Conservation (phyloP, 2,113 vertebrate species). For the Leptosomus discolor region DNA sequence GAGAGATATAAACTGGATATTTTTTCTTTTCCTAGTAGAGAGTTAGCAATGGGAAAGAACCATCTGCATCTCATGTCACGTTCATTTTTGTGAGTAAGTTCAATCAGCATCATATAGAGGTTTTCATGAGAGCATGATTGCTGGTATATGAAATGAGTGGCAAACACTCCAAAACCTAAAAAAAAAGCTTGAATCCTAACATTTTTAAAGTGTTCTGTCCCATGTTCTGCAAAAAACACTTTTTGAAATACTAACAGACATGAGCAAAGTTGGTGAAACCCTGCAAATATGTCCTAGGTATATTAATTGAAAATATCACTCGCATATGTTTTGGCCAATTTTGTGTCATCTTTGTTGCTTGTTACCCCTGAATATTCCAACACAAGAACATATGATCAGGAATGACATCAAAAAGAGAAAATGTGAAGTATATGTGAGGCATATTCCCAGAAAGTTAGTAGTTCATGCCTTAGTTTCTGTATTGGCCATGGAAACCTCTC, state of each 20-base stretch:
- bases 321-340: not conserved
- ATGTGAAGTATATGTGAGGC: not conserved
- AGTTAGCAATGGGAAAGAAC: not conserved
- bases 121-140: not conserved
- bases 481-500: not conserved
- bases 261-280: not conserved
- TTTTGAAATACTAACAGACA: not conserved
- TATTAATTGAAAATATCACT: not conserved
- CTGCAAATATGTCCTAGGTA: not conserved
- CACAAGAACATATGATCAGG: accelerated
- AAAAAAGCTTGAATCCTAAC: not conserved
- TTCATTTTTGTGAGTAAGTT: not conserved
- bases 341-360: not conserved
- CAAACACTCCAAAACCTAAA: not conserved
- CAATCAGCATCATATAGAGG: not conserved
- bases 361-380: not conserved
- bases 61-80: not conserved
- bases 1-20: not conserved
- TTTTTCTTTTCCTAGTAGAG: not conserved
- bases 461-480: not conserved
- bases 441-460: not conserved
- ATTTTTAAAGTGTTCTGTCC: not conserved
- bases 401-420: not conserved
- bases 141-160: not conserved
- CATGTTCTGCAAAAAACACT: not conserved